Percentiles rank a stretch among this genome's conserved stretches.
Conservation (phyloP, 2,113 vertebrate species). For the Choloepus hoffmanni region DNA sequence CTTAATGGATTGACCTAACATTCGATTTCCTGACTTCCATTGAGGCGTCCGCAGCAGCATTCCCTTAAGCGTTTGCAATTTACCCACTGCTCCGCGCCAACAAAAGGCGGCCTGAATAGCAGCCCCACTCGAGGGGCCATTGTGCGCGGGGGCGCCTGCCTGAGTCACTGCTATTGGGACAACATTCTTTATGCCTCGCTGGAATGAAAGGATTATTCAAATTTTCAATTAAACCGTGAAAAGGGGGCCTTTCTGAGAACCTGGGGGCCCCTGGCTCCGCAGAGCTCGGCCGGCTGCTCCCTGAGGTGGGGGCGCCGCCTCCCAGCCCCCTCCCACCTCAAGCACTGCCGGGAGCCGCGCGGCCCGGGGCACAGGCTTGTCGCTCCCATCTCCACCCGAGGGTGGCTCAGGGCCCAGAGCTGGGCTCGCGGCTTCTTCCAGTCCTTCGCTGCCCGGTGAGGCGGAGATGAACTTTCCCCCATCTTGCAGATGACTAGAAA, state of each 20-base stretch:
- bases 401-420: neutral
- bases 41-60: constrained; percentile 92
- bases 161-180: constrained; percentile 96
- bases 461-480: neutral
- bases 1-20: constrained; percentile 97
- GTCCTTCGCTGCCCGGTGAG: neutral
- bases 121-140: constrained; percentile 94
- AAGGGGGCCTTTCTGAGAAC: constrained; percentile 95
- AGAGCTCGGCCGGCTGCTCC: constrained; percentile 84
- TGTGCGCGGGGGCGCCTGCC: constrained; percentile 94
- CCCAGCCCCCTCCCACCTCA: constrained; percentile 66
- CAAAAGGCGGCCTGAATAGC: constrained; percentile 95
- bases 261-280: constrained; percentile 88
- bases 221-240: constrained; percentile 99
- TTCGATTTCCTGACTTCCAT: constrained; percentile 93
- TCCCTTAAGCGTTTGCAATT: constrained; percentile 98
- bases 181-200: constrained; percentile 97
- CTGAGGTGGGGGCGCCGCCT: constrained; percentile 82
- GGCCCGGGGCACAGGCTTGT: neutral
- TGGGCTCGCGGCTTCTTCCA: neutral
- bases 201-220: constrained; percentile 99
- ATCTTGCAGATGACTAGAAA: neutral
- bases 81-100: constrained; percentile 93
- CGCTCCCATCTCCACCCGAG: neutral
- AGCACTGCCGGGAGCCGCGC: neutral